Percentiles rank a stretch among this genome's conserved stretches.
Conservation (phyloP, 2,113 vertebrate genomes). For the Ictalurus punctatus region DNA sequence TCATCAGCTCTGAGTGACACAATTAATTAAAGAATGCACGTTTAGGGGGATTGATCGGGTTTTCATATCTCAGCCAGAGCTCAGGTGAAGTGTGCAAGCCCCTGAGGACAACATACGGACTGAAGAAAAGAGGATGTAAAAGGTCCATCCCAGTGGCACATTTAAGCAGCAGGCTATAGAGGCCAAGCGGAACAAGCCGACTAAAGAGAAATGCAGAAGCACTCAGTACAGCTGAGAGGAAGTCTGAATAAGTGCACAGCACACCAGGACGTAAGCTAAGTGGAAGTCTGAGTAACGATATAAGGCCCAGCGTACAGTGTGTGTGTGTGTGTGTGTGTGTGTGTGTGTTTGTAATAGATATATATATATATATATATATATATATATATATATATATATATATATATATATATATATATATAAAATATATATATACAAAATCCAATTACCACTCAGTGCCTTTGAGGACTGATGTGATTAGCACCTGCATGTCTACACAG, state of each 20-base stretch:
- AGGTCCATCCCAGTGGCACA: slow-evolving; percentile 28
- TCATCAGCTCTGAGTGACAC: neutral
- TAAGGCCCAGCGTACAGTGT: neutral
- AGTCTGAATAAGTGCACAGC: neutral
- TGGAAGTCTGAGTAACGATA: neutral
- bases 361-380: neutral
- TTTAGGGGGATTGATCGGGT: slow-evolving; percentile 4
- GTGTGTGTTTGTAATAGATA: no score
- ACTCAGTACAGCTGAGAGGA: neutral
- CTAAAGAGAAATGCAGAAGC: slow-evolving; percentile 50
- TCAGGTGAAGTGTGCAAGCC: slow-evolving; percentile 28
- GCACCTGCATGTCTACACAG: slow-evolving; percentile 32
- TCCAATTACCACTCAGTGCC: slow-evolving; percentile 20
- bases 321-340: no score
- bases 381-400: neutral
- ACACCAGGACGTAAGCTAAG: neutral
- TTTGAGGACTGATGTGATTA: slow-evolving; percentile 24
- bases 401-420: neutral
- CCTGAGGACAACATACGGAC: slow-evolving; percentile 18
- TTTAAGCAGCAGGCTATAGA: slow-evolving; percentile 46
- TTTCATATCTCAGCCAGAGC: neutral
- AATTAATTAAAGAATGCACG: neutral
- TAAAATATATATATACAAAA: neutral
- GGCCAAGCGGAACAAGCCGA: slow-evolving; percentile 38
- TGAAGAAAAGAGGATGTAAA: slow-evolving; percentile 49